Evolutionary conservation across 2,113 vertebrate species (phyloP).

Genomic region (Tachycineta bicolor): DNA sequence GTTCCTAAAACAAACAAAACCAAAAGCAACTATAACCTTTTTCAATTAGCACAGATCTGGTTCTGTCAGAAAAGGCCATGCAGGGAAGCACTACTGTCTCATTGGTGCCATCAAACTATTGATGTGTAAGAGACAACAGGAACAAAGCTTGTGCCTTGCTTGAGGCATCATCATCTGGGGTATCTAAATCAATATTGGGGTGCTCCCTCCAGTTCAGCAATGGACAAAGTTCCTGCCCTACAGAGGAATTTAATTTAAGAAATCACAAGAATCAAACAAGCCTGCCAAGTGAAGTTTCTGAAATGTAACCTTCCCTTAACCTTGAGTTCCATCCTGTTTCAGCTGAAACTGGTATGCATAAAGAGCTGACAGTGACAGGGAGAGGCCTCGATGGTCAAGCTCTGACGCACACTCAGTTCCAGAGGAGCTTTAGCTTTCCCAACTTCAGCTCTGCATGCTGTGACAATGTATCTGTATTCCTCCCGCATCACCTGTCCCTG

Average conservation of each 20-base stretch:
- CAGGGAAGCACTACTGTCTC: background rate
- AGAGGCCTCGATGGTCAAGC: background rate
- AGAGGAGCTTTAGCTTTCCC: rapidly evolving
- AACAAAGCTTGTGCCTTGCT: background rate
- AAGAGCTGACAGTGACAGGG: background rate
- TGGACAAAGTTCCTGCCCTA: background rate
- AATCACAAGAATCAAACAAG: background rate
- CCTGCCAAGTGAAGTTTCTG: background rate
- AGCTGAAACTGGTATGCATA: background rate
- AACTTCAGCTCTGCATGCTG: background rate
- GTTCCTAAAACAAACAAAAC: background rate
- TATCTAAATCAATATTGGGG: background rate
- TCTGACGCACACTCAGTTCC: background rate
- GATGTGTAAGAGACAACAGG: background rate
- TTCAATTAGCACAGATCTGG: background rate
- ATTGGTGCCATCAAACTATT: background rate
- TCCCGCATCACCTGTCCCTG: background rate
- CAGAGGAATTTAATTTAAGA: background rate
- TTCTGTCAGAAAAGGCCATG: background rate
- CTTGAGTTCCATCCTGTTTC: background rate
- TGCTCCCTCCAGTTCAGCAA: background rate
- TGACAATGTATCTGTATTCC: background rate
- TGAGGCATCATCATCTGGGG: background rate
- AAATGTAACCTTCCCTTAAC: background rate
- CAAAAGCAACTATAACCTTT: background rate